Conservation (phyloP, 23 tunicate genomes). For the Aplidium turbinatum region DNA sequence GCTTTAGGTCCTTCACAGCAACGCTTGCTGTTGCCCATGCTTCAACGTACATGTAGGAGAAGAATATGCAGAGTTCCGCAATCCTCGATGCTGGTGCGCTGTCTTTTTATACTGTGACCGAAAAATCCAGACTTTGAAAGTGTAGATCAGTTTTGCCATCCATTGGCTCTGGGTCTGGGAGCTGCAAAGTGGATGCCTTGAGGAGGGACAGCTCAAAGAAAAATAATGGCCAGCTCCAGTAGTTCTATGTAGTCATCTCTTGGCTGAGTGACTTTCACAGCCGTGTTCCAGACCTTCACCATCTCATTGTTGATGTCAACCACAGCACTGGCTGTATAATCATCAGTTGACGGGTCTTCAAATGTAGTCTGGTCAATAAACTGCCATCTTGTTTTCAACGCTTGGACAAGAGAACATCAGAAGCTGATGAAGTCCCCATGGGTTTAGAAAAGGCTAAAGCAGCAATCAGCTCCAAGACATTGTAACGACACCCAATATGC, state of each 20-base stretch:
- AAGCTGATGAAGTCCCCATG: constrained; percentile 9
- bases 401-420: constrained; percentile 12
- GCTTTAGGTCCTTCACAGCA: neutral
- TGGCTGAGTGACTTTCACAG: constrained; percentile 13
- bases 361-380: constrained; percentile 15
- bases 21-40: constrained; percentile 3
- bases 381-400: constrained; percentile 19
- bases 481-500: constrained; percentile 15
- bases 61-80: constrained; percentile 31
- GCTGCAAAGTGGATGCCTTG: constrained; percentile 20
- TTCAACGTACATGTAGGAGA: constrained; percentile 1
- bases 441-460: constrained; percentile 8
- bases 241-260: constrained; percentile 19
- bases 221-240: too few species aligned
- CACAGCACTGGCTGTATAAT: neutral
- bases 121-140: constrained; percentile 19
- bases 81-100: constrained; percentile 4
- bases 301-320: constrained; percentile 18
- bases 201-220: constrained; percentile 18
- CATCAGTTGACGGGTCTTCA: constrained; percentile 23
- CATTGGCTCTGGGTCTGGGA: constrained; percentile 22
- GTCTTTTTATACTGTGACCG: neutral
- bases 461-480: constrained; percentile 12
- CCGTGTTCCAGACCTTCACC: constrained; percentile 18
- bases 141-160: constrained; percentile 28